Conservation (phyloP, 2,113 vertebrate species). For the Ptyas mucosa region DNA sequence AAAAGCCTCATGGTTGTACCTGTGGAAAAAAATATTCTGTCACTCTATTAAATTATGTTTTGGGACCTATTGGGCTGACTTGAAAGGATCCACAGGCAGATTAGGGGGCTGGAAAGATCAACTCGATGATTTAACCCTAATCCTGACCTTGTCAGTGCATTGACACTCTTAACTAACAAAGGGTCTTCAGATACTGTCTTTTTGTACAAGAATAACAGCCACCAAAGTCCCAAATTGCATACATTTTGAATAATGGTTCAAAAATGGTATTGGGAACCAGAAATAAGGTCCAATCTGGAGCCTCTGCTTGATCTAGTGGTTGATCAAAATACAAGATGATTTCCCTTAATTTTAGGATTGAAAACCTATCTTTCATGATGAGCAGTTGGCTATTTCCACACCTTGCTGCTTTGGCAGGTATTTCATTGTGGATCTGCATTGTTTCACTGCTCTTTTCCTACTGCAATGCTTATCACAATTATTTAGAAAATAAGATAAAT, state of each 20-base stretch:
- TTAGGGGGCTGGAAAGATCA: background rate
- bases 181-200: background rate
- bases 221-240: background rate
- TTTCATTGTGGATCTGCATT: rapidly evolving
- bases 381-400: background rate
- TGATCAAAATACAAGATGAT: background rate
- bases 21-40: background rate
- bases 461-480: background rate
- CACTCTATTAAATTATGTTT: background rate
- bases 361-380: background rate
- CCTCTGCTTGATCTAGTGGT: background rate
- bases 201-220: background rate
- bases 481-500: background rate
- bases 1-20: background rate
- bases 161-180: background rate
- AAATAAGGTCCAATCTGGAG: background rate
- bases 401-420: background rate
- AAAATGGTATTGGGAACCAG: background rate
- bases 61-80: background rate
- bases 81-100: background rate
- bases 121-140: background rate
- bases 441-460: background rate
- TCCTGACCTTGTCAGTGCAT: background rate
- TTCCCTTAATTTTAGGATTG: background rate
- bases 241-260: background rate